These are phyloP conservation scores for Homarus americanus DNA, from an alignment of 1,140 invertebrate species.

Conservation along the genomic window DNA sequence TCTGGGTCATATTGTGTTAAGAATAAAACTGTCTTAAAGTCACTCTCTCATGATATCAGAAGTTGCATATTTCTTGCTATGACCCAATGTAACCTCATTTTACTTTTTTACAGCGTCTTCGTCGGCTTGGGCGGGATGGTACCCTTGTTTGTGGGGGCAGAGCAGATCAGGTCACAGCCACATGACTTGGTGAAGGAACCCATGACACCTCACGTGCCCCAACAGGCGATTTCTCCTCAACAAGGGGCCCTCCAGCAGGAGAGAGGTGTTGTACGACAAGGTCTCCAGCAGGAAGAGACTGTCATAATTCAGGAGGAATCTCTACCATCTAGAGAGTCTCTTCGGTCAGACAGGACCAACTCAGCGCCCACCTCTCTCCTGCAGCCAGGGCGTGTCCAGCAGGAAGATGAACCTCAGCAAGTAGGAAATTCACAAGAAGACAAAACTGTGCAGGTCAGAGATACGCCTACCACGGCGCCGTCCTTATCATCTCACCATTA, in stretches of 20 bases:
- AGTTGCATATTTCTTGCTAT: constrained; percentile 19
- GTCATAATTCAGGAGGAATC: not conserved
- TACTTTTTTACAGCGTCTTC: constrained; percentile 17
- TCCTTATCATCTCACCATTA: not conserved
- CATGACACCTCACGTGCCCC: not conserved
- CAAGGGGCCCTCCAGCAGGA: not conserved
- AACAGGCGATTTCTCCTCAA: not conserved
- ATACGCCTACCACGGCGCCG: not conserved
- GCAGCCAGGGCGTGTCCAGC: too few relatives aligned
- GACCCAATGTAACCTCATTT: constrained; percentile 43
- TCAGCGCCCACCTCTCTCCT: not conserved
- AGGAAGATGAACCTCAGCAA: too few relatives aligned
- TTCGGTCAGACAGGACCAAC: not conserved
- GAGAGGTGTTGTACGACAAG: not conserved
- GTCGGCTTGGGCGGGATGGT: not conserved
- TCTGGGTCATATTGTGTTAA: constrained; percentile 19
- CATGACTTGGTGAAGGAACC: too few relatives aligned
- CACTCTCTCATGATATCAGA: not conserved
- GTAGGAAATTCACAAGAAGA: too few relatives aligned
- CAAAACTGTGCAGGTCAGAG: too few relatives aligned
- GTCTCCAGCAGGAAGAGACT: not conserved
- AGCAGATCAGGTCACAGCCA: not conserved
- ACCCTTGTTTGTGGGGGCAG: not conserved
- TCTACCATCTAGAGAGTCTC: not conserved
- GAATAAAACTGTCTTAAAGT: not conserved